These are phyloP conservation scores for Strix occidentalis DNA, from an alignment of 2,797 vertebrate genomes.

Conservation along the genomic window DNA sequence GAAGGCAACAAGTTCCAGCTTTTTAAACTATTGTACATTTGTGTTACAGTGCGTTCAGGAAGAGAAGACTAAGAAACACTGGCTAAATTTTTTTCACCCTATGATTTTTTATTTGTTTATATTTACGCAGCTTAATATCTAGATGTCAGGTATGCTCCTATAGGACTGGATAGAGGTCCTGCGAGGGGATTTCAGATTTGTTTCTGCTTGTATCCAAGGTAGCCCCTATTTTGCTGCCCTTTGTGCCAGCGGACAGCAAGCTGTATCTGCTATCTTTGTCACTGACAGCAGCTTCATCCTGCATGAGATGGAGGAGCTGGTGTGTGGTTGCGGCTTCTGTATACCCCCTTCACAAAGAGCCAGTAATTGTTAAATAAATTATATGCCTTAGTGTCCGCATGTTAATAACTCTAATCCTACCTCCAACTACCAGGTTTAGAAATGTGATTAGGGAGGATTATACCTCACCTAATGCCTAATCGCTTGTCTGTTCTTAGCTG, in stretches of 20 bases:
- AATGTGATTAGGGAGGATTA: slow-evolving; percentile 66
- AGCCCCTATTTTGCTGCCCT: background rate
- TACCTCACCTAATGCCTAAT: slow-evolving; percentile 65
- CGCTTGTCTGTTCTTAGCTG: slow-evolving; percentile 29
- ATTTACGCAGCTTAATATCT: background rate
- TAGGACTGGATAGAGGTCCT: background rate
- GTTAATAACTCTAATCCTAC: slow-evolving; percentile 62
- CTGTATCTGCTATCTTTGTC: background rate
- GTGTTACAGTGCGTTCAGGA: background rate
- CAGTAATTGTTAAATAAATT: slow-evolving; percentile 67
- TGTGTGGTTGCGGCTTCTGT: background rate
- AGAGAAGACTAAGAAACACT: background rate
- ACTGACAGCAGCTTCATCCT: background rate
- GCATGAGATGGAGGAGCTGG: background rate
- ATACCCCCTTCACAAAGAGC: background rate
- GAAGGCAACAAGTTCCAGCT: background rate
- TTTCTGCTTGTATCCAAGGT: background rate
- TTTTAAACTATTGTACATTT: background rate
- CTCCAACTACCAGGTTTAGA: slow-evolving; percentile 55
- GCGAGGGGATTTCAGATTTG: background rate
- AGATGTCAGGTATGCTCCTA: background rate
- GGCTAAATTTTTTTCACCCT: background rate
- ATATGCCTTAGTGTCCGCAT: slow-evolving; percentile 51
- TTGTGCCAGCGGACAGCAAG: background rate
- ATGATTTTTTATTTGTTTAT: background rate